Evolutionary conservation across 2,113 vertebrate genomes (phyloP), one percentile per base, ranked within the genome.

Genomic region (Lagopus muta): DNA sequence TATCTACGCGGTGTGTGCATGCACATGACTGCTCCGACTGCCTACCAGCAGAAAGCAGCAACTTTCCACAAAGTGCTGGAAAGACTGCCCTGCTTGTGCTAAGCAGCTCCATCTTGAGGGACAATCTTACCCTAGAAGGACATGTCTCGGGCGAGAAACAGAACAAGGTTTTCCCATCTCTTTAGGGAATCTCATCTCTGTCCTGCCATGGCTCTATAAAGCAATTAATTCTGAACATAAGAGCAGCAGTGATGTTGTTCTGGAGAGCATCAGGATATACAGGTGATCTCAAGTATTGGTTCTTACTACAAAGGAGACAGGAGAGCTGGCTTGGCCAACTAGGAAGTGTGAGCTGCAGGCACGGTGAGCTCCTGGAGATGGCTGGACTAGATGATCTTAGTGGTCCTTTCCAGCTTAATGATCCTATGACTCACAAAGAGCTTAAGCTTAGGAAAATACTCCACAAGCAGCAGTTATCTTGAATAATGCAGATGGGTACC

Each of bases 161-260:
- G 18, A 77, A 82, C n/a, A 70, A n/a, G 8, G 10, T 32, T 34
- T 38, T 14, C 24, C 60, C 38, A 13, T 43, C 3, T 3, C 4
- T 45, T 32, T 57, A n/a, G 66, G 9, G 36, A 54, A 54, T 54
- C 52, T 8, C 27, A 54, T 66, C 13, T 80, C 34, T 40, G 21
- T 12, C 6, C 10, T 25, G 3, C 18, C 47, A 10, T 1, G 2
- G 40, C 15, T 13, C 58, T 69, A 65, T 6, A 82, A 69, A 76
- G 27, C 9, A 89, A 57, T 4, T 54, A 38, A 78, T 38, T 75
- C 19, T 9, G 11, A 65, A 8, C 15, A 27, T 21, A 52, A 8
- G 2, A 70, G 8, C 16, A 70, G n/a, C 6, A 40, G 10, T 30
- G 20, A 40, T 4, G 24, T 2, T 0, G 0, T 8, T 42, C 25